Evolutionary conservation across 2,888 invertebrate genomes (phyloP), one percentile per base, ranked within the genome.

Genomic region (Agriopis marginaria): DNA sequence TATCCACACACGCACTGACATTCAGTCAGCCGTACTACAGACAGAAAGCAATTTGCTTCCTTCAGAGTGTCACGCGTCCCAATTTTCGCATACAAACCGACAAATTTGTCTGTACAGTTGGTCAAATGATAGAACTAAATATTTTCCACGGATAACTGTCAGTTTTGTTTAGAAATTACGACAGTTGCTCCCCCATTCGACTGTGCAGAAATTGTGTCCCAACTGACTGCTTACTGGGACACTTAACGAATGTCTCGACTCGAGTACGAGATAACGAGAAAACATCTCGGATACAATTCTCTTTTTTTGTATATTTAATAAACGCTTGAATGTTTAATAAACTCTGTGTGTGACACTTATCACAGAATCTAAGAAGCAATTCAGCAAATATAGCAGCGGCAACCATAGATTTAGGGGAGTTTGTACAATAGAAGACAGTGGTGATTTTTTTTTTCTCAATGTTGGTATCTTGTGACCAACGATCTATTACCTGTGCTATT

Each of bases 241-340:
- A 60, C 68, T 74, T 75, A 73, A 61, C 68, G 70, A 61, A 70
- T 53, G 73, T 73, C 75, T 72, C 72, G 71, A 54, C 58, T 70
- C 47, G 55, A 54, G 65, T 55, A 55, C 61, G 55, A 54, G 54
- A 66, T 69, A 72, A 72, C 64, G 67, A 72, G 72, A 68, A 70
- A 68, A 68, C 68, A 72, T 68, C 63, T 53, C 59, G 54, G 32
- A 65, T 67, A 72, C 71, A 70, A 74, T 70, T 73, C 67, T 66
- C 62, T 72, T 69, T 72, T 64, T 63, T 45, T 58, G 60, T 75
- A 63, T 72, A 73, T 73, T 73, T 72, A 70, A 70, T 71, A 70
- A 70, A 71, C 54, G 66, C 70, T 69, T 40, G 59, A 68, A 51
- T 72, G 69, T 71, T 72, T 71, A 69, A 68, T 71, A 66, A 68